Percentiles rank a stretch among this genome's conserved stretches.
These are phyloP conservation scores for Pyrrhia umbra DNA, from an alignment of 2,888 invertebrate genomes.

Conservation along the genomic window DNA sequence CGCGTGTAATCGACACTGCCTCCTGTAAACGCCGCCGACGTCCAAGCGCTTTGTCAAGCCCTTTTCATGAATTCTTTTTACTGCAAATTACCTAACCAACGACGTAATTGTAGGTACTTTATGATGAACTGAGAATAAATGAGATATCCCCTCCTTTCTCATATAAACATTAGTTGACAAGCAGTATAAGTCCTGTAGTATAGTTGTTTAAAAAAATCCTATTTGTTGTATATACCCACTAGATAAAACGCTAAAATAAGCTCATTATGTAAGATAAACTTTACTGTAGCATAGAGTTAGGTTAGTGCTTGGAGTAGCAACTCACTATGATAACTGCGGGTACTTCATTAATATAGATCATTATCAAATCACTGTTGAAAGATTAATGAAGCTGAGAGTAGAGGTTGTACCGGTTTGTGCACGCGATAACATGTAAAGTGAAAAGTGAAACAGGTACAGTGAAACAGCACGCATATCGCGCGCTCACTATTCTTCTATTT, in stretches of 20 bases:
- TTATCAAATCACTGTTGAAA: constrained; percentile 73
- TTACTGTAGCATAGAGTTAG: constrained; percentile 13
- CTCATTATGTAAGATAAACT: constrained; percentile 3
- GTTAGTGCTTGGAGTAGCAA: constrained; percentile 58
- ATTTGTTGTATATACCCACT: too few species aligned
- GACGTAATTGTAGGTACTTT: constrained; percentile 70
- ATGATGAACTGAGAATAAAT: constrained; percentile 64
- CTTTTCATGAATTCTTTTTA: constrained; percentile 76
- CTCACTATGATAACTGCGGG: constrained; percentile 64
- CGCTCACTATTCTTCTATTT: constrained; percentile 64
- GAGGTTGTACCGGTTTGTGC: constrained; percentile 70
- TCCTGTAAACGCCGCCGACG: constrained; percentile 70
- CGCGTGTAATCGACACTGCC: constrained; percentile 74
- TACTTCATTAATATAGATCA: constrained; percentile 71
- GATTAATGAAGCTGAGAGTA: constrained; percentile 69
- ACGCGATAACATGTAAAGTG: constrained; percentile 65
- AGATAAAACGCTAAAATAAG: neutral
- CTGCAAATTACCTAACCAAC: constrained; percentile 70
- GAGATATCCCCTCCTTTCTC: constrained; percentile 44
- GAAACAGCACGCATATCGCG: constrained; percentile 60
- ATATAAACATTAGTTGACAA: constrained; percentile 52
- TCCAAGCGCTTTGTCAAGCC: constrained; percentile 75
- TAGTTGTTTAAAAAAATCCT: too few species aligned
- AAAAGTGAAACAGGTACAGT: constrained; percentile 59
- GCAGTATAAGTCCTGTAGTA: too few species aligned